A percentile compares a stretch with the other conserved stretches of the same genome.
Evolutionary conservation across 2,113 vertebrate species (phyloP).

Genomic region (Boulengeromyrus knoepffleri): DNA sequence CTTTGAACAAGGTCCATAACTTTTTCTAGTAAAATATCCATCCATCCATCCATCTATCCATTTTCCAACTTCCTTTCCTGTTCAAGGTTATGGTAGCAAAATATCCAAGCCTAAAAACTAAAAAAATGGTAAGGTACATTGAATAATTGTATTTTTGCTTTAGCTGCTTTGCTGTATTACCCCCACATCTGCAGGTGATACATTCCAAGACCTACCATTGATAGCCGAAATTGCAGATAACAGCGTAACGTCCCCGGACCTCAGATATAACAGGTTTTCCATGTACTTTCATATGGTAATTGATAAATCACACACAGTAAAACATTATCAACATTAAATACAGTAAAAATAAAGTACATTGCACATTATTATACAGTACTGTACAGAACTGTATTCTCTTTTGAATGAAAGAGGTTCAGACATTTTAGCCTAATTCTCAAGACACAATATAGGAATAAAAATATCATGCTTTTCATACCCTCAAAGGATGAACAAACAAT

Average conservation of each 20-base stretch:
- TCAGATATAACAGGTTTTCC: not conserved
- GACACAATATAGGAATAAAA: not conserved
- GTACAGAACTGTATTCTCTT: not conserved
- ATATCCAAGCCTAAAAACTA: not conserved
- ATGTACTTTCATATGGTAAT: not conserved
- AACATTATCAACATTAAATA: not conserved
- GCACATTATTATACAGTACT: not conserved
- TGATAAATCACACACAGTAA: not conserved
- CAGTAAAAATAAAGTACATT: not conserved
- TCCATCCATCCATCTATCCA: not conserved
- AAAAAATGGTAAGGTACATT: not conserved
- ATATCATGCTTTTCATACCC: not conserved
- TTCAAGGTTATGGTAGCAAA: not conserved
- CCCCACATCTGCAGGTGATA: not conserved
- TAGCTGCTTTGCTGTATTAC: not conserved
- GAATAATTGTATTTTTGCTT: not conserved
- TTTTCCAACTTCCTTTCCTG: not conserved
- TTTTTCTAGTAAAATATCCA: not conserved
- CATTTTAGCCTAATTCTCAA: not conserved
- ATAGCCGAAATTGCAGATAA: not conserved
- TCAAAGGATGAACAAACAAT: not conserved
- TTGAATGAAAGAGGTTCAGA: not conserved
- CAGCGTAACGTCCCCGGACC: not conserved
- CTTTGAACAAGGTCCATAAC: not conserved
- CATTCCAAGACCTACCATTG: not conserved